A percentile compares a stretch with the other conserved stretches of the same genome.
phyloP scores from a whole-genome alignment of 2,888 invertebrate species.

The Scaptomyza cyrtandrae region DNA sequence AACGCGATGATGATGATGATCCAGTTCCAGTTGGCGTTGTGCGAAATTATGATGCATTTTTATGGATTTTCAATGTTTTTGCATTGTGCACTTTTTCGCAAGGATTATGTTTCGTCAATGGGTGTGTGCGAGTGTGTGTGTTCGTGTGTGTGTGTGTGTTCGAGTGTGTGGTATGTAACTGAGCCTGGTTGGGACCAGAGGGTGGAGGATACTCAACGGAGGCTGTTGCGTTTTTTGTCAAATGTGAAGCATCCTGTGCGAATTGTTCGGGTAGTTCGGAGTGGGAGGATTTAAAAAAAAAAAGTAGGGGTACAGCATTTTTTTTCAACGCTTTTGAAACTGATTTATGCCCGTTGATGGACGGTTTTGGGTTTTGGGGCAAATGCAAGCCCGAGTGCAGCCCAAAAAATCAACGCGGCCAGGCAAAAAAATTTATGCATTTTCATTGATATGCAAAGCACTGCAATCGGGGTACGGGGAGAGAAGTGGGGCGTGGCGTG shows the following conservation, averaged over 20 bases:
- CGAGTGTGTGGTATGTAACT: conserved; percentile 14
- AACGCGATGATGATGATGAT: conserved; percentile 50
- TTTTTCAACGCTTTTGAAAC: conserved; percentile 61
- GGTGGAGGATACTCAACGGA: background rate
- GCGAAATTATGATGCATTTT: conserved; percentile 84
- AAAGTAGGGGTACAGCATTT: conserved; percentile 16
- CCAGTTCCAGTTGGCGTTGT: conserved; percentile 48
- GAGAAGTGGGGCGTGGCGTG: background rate
- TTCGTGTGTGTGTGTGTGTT: conserved; percentile 21
- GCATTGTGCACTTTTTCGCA: conserved; percentile 61
- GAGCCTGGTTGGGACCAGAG: conserved; percentile 33
- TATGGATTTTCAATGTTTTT: conserved; percentile 85
- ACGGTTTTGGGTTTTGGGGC: conserved; percentile 57
- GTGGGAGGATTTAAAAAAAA: too few relatives aligned
- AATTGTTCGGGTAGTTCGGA: conserved; percentile 4
- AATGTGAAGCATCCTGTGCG: conserved; percentile 68
- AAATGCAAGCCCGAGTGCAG: conserved; percentile 54
- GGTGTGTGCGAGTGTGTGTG: conserved; percentile 30
- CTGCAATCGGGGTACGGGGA: conserved; percentile 46
- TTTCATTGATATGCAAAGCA: conserved; percentile 83
- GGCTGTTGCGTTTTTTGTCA: conserved; percentile 59
- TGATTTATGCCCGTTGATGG: conserved; percentile 84
- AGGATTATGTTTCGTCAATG: conserved; percentile 71
- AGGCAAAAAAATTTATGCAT: conserved; percentile 77
- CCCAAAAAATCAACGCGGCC: conserved; percentile 51